Percentiles rank a stretch among this genome's conserved stretches.
Conservation (phyloP, 1,140 invertebrate genomes). For the Rhagoletis zephyria region DNA sequence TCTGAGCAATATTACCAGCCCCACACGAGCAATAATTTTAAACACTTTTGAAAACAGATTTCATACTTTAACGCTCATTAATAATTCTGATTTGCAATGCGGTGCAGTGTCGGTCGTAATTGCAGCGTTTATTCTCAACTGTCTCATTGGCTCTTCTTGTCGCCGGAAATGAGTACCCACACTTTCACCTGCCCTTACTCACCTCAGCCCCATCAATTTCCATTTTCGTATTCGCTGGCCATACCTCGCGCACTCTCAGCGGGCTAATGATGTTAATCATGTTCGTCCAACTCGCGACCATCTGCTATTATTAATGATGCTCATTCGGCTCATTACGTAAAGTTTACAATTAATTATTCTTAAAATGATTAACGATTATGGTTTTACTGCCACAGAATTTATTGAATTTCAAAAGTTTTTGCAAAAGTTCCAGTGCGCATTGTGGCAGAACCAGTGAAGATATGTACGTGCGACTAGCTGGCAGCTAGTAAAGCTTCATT, state of each 20-base stretch:
- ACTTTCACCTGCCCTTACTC: not conserved
- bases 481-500: not conserved
- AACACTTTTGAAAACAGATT: not conserved
- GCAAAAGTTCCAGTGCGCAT: conserved; percentile 19
- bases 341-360: conserved; percentile 54
- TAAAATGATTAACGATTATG: conserved; percentile 53
- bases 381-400: conserved; percentile 46
- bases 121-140: not conserved
- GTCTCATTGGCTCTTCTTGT: not conserved
- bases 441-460: not conserved
- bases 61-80: not conserved
- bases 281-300: conserved; percentile 37
- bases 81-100: conserved; percentile 40
- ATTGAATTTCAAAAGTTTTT: conserved; percentile 52
- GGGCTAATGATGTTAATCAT: conserved; percentile 49
- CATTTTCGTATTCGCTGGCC: not conserved
- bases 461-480: not conserved
- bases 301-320: conserved; percentile 53
- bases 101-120: not conserved
- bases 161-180: not conserved
- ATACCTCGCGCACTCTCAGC: not conserved
- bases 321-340: conserved; percentile 51
- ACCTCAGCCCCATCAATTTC: not conserved
- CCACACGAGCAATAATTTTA: too few species aligned
- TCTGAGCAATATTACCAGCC: too few species aligned